Evolutionary conservation across 1,140 invertebrate species (phyloP), one percentile per base, ranked within the genome.

Genomic region (Hylaeus anthracinus): DNA sequence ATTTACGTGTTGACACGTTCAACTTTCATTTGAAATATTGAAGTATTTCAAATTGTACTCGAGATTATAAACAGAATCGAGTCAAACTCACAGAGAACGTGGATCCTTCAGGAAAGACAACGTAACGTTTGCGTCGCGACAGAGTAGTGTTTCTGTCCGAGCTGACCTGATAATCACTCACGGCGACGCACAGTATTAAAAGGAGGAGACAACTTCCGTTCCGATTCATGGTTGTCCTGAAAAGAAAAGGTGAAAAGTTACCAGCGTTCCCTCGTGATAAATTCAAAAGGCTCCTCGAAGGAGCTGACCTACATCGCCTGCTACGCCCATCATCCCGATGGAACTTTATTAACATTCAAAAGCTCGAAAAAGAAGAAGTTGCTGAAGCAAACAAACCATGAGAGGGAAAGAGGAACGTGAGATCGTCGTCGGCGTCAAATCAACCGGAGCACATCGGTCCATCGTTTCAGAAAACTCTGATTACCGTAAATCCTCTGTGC

Each of bases 71-170:
- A 26, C 26, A 26, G 26, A 26, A 26, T 26, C 26, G 26, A 26
- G 26, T 26, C 26, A 26, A 26, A 81, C 95, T 96, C 82, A 97
- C 96, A 93, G 92, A 97, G 92, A 96, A 95, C 90, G 95, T 95
- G 6, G 96, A 95, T 69, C 96, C 96, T 93, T 97, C 96, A 1
- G 96, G 96, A 92, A 97, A 97, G 80, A 96, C 94, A 64, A 97
- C 93, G 93, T 97, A 97, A 80, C 96, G 94, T 88, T 95, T 96
- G 85, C 94, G 94, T 77, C 96, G 94, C 1, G 95, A 86, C 51
- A 92, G 79, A 2, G 66, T 45, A 58, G 63, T 51, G 58, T 41
- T 66, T 26, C 37, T 77, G 26, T 89, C 77, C 6, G 87, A 85
- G 12, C 81, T 71, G 15, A 67, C 45, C 64, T 37, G 70, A 78